These are phyloP conservation scores for Eupithecia abbreviata DNA, from an alignment of 2,888 invertebrate genomes.

Conservation along the genomic window DNA sequence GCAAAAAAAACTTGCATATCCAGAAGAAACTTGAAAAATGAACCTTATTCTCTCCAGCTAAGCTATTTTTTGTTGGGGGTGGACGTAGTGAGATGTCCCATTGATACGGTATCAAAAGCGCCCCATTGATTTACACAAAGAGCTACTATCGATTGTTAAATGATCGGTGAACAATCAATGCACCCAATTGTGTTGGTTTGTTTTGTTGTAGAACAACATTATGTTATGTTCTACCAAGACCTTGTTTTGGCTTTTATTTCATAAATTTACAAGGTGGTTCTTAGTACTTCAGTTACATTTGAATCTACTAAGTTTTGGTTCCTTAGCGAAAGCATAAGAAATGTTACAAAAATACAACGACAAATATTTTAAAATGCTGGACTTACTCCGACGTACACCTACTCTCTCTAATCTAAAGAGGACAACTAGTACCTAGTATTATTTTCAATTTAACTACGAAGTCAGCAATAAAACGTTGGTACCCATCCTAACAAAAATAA, in stretches of 20 bases:
- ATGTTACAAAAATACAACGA: background rate
- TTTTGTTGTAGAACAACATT: conserved; percentile 48
- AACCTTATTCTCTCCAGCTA: conserved; percentile 44
- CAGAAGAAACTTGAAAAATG: conserved; percentile 36
- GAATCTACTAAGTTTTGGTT: background rate
- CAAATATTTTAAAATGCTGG: background rate
- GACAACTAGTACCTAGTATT: background rate
- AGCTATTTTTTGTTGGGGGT: conserved; percentile 41
- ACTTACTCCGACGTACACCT: background rate
- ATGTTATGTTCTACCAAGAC: conserved; percentile 28
- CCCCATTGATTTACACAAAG: conserved; percentile 79
- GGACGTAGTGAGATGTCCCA: conserved; percentile 63
- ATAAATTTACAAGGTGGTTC: background rate
- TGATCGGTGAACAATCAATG: conserved; percentile 74
- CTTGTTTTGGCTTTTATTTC: background rate
- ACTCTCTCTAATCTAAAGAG: background rate
- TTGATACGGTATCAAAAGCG: conserved; percentile 78
- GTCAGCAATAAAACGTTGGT: background rate
- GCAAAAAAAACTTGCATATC: conserved; percentile 70
- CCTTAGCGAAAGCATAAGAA: background rate
- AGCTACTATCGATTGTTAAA: conserved; percentile 71
- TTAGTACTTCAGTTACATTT: background rate
- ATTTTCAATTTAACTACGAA: background rate
- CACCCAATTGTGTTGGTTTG: conserved; percentile 64
- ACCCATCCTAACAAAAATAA: background rate